Evolutionary conservation across 2,113 vertebrate species (phyloP).

Genomic region (Lycaon pictus): DNA sequence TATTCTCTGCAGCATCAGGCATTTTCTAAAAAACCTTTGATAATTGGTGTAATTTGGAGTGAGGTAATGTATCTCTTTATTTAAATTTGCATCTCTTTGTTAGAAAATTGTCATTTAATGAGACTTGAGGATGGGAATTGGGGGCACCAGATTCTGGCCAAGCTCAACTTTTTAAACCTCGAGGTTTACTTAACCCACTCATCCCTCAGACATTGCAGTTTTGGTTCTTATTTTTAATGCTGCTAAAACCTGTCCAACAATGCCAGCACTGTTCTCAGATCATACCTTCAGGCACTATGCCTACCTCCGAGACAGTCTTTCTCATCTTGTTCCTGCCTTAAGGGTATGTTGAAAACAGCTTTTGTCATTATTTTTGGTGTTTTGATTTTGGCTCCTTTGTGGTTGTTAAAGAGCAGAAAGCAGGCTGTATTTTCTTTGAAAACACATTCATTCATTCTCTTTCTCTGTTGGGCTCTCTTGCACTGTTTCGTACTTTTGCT

Average conservation of each 20-base stretch:
- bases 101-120: constrained; percentile 3
- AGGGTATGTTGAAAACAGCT: constrained; percentile 87
- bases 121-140: background rate
- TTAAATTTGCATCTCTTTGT: constrained; percentile 36
- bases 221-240: constrained; percentile 98
- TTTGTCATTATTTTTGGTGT: background rate
- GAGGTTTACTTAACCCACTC: constrained; percentile 75
- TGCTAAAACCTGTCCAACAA: constrained; percentile 96
- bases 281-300: constrained; percentile 98
- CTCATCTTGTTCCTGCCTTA: constrained; percentile 95
- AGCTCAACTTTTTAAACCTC: background rate
- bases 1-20: background rate
- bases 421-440: constrained; percentile 15
- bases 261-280: constrained; percentile 97
- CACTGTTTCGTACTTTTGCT: constrained; percentile 17
- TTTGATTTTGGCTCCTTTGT: background rate
- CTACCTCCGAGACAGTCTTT: constrained; percentile 98
- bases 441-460: background rate
- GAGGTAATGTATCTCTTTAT: background rate
- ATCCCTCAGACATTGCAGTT: constrained; percentile 94
- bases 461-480: background rate
- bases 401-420: constrained; percentile 28
- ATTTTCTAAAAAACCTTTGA: constrained; percentile 52
- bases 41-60: background rate
- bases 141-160: background rate